Evolutionary conservation across 2,888 invertebrate genomes (phyloP).

Genomic region (Aspidiotus rigidus): DNA sequence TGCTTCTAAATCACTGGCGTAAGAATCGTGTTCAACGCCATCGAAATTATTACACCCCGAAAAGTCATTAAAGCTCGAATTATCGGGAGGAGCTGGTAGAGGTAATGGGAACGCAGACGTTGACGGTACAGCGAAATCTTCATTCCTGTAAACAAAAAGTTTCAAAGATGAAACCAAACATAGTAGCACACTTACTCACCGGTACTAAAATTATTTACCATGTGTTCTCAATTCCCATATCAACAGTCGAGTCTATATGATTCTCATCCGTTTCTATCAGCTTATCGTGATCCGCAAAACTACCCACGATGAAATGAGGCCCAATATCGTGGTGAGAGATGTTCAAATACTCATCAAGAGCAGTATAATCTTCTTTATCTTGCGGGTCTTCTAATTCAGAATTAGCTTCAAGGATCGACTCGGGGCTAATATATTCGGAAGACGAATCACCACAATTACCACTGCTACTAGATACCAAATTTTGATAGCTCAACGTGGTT

Average conservation of each 20-base stretch:
- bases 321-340: conserved; percentile 18
- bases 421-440: background rate
- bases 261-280: conserved; percentile 5
- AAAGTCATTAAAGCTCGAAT: conserved; percentile 34
- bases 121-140: conserved; percentile 37
- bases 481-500: conserved; percentile 3
- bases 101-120: conserved; percentile 37
- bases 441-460: background rate
- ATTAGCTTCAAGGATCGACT: conserved; percentile 24
- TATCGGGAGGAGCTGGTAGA: conserved; percentile 36
- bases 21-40: conserved; percentile 31
- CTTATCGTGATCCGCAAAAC: background rate
- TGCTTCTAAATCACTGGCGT: conserved; percentile 36
- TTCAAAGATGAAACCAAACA: too few relatives aligned
- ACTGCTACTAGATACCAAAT: conserved; percentile 1
- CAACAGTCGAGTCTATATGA: conserved; percentile 12
- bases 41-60: conserved; percentile 33
- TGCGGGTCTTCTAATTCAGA: conserved; percentile 12
- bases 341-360: conserved; percentile 10
- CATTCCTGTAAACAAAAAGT: conserved; percentile 35
- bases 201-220: conserved; percentile 41
- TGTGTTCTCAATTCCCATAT: conserved; percentile 46
- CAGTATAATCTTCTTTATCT: conserved; percentile 18
- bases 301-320: conserved; percentile 25
- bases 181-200: background rate